These are phyloP conservation scores for Conus betulinus DNA, from an alignment of 1,140 invertebrate genomes.

Conservation along the genomic window DNA sequence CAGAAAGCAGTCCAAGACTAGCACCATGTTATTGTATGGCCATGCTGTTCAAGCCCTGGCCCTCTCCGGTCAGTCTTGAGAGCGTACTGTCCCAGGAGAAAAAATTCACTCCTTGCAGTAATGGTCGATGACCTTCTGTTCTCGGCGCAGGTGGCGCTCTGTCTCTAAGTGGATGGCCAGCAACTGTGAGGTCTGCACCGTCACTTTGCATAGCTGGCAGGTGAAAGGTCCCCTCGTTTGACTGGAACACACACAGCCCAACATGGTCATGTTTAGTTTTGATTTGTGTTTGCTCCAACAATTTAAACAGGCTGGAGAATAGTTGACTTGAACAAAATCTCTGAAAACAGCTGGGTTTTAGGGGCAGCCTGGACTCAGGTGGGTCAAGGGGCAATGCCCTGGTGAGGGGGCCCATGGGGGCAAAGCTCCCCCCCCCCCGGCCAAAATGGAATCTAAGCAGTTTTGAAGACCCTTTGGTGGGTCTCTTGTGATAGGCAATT, in stretches of 20 bases:
- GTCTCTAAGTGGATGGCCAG: conserved; percentile 56
- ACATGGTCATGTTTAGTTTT: too few species aligned
- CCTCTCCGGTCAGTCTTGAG: not conserved
- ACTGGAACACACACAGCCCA: conserved; percentile 21
- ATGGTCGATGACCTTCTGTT: conserved; percentile 28
- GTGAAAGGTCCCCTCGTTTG: conserved; percentile 38
- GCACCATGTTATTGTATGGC: not conserved
- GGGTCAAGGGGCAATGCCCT: too few species aligned
- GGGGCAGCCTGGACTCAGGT: too few species aligned
- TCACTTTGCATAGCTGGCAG: conserved; percentile 58
- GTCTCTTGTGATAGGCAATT: too few species aligned
- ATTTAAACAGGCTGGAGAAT: too few species aligned
- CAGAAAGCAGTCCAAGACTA: not conserved
- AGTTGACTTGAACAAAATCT: too few species aligned
- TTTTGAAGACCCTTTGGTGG: too few species aligned
- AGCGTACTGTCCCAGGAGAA: not conserved
- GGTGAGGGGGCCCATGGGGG: too few species aligned
- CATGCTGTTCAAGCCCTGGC: not conserved
- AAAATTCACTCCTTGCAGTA: not conserved
- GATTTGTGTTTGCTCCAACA: too few species aligned
- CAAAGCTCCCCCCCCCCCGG: too few species aligned
- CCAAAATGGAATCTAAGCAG: too few species aligned
- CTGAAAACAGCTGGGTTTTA: too few species aligned
- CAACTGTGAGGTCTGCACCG: conserved; percentile 51
- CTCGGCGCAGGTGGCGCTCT: conserved; percentile 48